phyloP scores from a whole-genome alignment of 2,888 invertebrate species.

The Pollenia griseotomentosa region DNA sequence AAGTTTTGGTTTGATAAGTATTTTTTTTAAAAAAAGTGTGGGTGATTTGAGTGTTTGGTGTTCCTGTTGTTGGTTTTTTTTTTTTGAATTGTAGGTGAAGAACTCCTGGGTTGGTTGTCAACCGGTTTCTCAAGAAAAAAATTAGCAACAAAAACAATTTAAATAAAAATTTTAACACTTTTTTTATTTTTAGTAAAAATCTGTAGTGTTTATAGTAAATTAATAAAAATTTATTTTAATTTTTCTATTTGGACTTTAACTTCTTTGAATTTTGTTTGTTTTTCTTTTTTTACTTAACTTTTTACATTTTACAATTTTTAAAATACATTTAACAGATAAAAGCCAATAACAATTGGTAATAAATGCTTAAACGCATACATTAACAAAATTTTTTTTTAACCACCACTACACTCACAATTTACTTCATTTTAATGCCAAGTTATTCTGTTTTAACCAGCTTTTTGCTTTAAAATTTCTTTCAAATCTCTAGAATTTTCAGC shows the following conservation, averaged over 20 bases:
- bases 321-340: conserved; percentile 28
- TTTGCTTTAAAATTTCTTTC: conserved; percentile 4
- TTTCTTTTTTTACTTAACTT: conserved; percentile 12
- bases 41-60: conserved; percentile 50
- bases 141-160: too few relatives aligned
- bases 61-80: conserved; percentile 69
- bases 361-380: conserved; percentile 18
- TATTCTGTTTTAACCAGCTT: conserved; percentile 8
- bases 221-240: too few relatives aligned
- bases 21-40: conserved; percentile 16
- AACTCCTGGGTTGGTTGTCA: conserved; percentile 47
- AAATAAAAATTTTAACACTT: too few relatives aligned
- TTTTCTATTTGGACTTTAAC: background rate
- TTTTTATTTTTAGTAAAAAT: too few relatives aligned
- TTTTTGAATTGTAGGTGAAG: conserved; percentile 55
- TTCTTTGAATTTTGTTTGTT: background rate
- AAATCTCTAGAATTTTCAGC: background rate
- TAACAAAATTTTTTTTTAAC: background rate
- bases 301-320: background rate
- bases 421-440: conserved; percentile 22
- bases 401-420: conserved; percentile 45
- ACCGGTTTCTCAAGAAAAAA: conserved; percentile 54
- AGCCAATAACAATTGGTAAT: conserved; percentile 49
- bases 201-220: too few relatives aligned
- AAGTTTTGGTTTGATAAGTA: conserved; percentile 1